Conservation (phyloP, 2,797 vertebrate species). For the Helostoma temminkii region DNA sequence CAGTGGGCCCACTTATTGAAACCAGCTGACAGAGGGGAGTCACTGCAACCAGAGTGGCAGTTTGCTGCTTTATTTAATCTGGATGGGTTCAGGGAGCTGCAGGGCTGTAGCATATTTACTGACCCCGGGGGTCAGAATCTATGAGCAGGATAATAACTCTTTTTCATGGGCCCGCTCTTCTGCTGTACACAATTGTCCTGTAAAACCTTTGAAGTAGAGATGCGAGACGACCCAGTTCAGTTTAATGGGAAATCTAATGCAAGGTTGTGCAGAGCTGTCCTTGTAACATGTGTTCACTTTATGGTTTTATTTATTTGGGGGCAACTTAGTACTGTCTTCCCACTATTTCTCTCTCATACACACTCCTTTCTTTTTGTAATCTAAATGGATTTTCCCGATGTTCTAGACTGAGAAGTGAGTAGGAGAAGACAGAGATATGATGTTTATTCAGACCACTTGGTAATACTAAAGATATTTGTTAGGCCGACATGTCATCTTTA, state of each 20-base stretch:
- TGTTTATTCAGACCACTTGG: conserved; percentile 67
- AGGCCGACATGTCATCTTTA: conserved; percentile 66
- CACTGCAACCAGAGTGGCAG: conserved; percentile 62
- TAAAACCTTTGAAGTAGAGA: conserved; percentile 80
- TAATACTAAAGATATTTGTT: conserved; percentile 72
- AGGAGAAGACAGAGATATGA: conserved; percentile 42
- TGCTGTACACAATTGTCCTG: conserved; percentile 68
- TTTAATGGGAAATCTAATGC: conserved; percentile 77
- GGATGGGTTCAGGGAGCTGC: conserved; percentile 68
- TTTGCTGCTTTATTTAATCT: conserved; percentile 82
- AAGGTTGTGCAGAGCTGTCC: conserved; percentile 57
- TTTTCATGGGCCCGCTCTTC: conserved; percentile 74
- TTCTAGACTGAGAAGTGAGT: conserved; percentile 32
- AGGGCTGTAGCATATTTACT: conserved; percentile 63
- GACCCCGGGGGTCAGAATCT: conserved; percentile 72
- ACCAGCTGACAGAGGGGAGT: conserved; percentile 76
- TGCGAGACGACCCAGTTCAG: conserved; percentile 39
- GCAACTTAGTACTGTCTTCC: conserved; percentile 50
- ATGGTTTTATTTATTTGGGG: conserved; percentile 68
- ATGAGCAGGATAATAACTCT: conserved; percentile 71
- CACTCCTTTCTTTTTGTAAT: conserved; percentile 40
- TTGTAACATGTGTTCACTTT: conserved; percentile 68
- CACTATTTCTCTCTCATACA: conserved; percentile 23
- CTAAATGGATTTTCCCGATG: conserved; percentile 57
- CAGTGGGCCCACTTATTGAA: conserved; percentile 81